Conservation (phyloP, 2,888 invertebrate genomes). For the Mellilla xanthometata region DNA sequence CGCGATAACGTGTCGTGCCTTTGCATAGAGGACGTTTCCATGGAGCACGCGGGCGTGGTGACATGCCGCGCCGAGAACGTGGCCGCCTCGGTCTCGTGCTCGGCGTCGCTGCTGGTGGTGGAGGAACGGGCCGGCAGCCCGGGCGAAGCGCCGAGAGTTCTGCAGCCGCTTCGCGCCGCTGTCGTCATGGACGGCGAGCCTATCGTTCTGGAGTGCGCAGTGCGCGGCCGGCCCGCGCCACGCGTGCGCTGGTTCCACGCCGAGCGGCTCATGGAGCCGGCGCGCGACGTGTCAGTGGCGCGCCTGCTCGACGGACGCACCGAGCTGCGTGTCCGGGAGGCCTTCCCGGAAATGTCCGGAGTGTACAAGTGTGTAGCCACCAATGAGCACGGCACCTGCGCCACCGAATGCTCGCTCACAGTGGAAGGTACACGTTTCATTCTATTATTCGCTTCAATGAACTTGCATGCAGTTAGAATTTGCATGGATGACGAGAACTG, state of each 20-base stretch:
- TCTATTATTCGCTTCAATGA: slow-evolving; percentile 22
- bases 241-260: slow-evolving; percentile 92
- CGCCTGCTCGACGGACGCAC: slow-evolving; percentile 91
- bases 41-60: slow-evolving; percentile 88
- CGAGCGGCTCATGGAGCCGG: slow-evolving; percentile 86
- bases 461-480: slow-evolving; percentile 47
- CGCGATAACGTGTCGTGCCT: slow-evolving; percentile 91
- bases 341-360: slow-evolving; percentile 95
- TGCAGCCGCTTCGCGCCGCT: slow-evolving; percentile 87
- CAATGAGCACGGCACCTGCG: slow-evolving; percentile 92
- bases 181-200: slow-evolving; percentile 96
- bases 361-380: slow-evolving; percentile 91
- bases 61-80: slow-evolving; percentile 96
- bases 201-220: slow-evolving; percentile 87
- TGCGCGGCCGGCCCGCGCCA: slow-evolving; percentile 90
- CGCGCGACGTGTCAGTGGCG: slow-evolving; percentile 88
- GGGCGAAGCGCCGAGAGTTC: slow-evolving; percentile 87
- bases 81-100: slow-evolving; percentile 93
- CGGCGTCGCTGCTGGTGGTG: slow-evolving; percentile 84
- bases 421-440: slow-evolving; percentile 87
- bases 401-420: slow-evolving; percentile 88
- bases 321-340: slow-evolving; percentile 91
- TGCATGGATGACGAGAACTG: slow-evolving; percentile 40
- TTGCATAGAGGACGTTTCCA: slow-evolving; percentile 87
- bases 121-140: slow-evolving; percentile 66